Evolutionary conservation across 2,797 vertebrate genomes (phyloP).

Genomic region (Sebastes hubbsi): DNA sequence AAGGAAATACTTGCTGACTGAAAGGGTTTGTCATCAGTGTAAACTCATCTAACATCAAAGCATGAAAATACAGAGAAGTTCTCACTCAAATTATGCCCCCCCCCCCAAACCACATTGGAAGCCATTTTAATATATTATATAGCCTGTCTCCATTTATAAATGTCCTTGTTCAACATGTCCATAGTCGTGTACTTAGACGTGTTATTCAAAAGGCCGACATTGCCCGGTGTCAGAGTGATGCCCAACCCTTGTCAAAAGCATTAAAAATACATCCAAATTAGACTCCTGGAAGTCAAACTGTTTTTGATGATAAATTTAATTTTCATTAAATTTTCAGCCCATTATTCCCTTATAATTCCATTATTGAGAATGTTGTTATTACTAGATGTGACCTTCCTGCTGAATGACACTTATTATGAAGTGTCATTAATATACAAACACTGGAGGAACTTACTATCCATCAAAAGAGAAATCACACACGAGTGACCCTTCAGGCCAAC

Average conservation of each 20-base stretch:
- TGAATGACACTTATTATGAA: conserved; percentile 13
- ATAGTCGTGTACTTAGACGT: background rate
- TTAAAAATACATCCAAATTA: conserved; percentile 37
- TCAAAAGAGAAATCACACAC: background rate
- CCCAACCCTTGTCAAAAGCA: background rate
- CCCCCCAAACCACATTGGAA: background rate
- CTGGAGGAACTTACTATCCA: no score
- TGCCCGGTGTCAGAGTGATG: background rate
- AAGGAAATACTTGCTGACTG: conserved; percentile 22
- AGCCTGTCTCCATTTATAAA: background rate
- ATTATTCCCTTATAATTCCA: background rate
- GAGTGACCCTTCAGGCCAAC: background rate
- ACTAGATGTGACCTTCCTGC: background rate
- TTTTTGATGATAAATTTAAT: conserved; percentile 37
- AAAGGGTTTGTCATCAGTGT: background rate
- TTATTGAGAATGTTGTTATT: conserved; percentile 11
- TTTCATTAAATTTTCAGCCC: conserved; percentile 21
- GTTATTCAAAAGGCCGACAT: conserved; percentile 12
- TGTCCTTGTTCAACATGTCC: background rate
- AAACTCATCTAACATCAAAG: conserved; percentile 35
- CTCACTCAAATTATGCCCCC: background rate
- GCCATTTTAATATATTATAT: background rate
- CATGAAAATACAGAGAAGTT: background rate
- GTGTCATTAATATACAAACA: conserved; percentile 5
- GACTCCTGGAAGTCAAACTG: conserved; percentile 12